Base-by-base conservation (phyloP, 1,140 invertebrate species). In the Papilio xuthus region DNA sequence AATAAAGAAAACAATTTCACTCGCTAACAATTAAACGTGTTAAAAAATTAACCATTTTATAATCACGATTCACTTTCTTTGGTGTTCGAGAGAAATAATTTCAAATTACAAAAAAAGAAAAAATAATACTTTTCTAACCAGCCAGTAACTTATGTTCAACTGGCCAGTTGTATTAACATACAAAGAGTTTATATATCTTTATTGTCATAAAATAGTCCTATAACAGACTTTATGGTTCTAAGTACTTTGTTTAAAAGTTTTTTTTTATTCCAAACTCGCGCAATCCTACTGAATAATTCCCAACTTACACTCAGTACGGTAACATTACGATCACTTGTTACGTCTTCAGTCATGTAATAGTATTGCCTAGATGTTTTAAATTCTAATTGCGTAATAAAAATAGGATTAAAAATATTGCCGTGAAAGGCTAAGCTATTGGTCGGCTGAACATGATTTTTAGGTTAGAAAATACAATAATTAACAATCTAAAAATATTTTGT, bases 301-400 rank as follows among this genome's bases (percentile, higher is more conserved):
- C 23, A 67, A 67, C 56, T 60, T 60, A 60, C 26, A 12, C 23
- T 67, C n/a, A 15, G 23, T 28, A 67, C 60, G 60, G 60, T 67
- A 67, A 67, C 60, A 67, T 67, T 67, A 67, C 60, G 60, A 32
- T 26, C 26, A 13, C 20, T 26, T 28, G 60, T 67, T 67, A 67
- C 60, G 60, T 67, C 60, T 67, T 67, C 26, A 67, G 60, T 67
- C 60, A 67, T 67, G 60, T 67, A 67, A 67, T 67, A 67, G 60
- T 67, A 32, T 15, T 67, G 60, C 23, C 60, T 67, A 67, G 60
- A 13, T 60, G 56, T 60, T 67, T 67, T 28, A 67, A 67, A 60
- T 60, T 60, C 20, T 15, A 67, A 67, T 67, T 67, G 13, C 26
- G 26, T 32, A 28, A 67, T 60, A 60, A 26, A 60, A 60, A 60